A percentile compares a stretch with the other conserved stretches of the same genome.
Conservation (phyloP, 2,888 invertebrate genomes). For the Peribatodes rhomboidaria region DNA sequence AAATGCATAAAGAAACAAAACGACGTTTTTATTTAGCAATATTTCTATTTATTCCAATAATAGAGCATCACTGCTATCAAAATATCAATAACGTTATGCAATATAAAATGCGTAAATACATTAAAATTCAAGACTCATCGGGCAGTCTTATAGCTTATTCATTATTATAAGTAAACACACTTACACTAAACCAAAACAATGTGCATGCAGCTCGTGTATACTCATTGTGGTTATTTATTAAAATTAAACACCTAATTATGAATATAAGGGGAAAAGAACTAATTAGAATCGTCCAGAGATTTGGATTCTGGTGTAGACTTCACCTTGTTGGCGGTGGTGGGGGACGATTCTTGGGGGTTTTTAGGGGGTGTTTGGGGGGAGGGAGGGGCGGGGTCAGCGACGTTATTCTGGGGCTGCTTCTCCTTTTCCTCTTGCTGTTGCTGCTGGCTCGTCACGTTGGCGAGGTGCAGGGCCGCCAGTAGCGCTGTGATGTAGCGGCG, state of each 20-base stretch:
- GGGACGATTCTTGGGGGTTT: slow-evolving; percentile 54
- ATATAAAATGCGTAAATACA: slow-evolving; percentile 59
- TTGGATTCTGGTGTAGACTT: slow-evolving; percentile 77
- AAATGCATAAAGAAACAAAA: slow-evolving; percentile 41
- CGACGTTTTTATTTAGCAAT: slow-evolving; percentile 15
- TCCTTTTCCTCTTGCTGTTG: slow-evolving; percentile 55
- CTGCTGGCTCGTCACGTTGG: slow-evolving; percentile 74
- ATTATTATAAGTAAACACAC: slow-evolving; percentile 52
- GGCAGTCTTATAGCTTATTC: slow-evolving; percentile 61
- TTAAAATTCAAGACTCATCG: slow-evolving; percentile 62
- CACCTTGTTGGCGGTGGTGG: slow-evolving; percentile 68
- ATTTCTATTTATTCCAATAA: slow-evolving; percentile 46
- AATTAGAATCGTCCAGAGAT: slow-evolving; percentile 61
- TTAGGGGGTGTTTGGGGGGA: slow-evolving; percentile 47
- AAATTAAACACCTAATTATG: slow-evolving; percentile 40
- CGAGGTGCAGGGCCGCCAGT: slow-evolving; percentile 78
- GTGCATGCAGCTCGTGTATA: slow-evolving; percentile 66
- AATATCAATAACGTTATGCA: slow-evolving; percentile 49
- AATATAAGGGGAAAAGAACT: slow-evolving; percentile 43
- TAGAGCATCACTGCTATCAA: slow-evolving; percentile 46
- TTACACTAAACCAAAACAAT: slow-evolving; percentile 72
- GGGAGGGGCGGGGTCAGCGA: slow-evolving; percentile 55
- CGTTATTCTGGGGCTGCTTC: slow-evolving; percentile 36
- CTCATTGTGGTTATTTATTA: slow-evolving; percentile 61
- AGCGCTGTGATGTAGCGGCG: slow-evolving; percentile 78